These are phyloP conservation scores for Micrastur ruficollis DNA, from an alignment of 2,797 vertebrate genomes.

Conservation along the genomic window DNA sequence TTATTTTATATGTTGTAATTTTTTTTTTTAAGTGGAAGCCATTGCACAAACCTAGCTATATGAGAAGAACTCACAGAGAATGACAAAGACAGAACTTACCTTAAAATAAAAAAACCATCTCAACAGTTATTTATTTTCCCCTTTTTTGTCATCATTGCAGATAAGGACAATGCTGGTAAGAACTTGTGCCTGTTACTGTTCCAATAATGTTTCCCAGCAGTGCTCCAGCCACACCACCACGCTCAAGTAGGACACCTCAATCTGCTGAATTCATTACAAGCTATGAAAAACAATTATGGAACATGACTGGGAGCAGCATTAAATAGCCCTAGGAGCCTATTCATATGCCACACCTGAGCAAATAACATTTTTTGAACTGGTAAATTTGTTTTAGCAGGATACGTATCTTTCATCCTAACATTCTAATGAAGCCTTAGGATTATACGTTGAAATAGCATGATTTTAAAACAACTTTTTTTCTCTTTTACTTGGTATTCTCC, in stretches of 20 bases:
- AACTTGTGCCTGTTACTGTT: background rate
- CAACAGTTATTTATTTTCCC: background rate
- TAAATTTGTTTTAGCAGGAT: background rate
- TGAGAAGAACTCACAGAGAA: background rate
- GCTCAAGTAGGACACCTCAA: background rate
- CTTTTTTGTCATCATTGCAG: fast-evolving
- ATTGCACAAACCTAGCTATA: background rate
- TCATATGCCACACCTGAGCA: background rate
- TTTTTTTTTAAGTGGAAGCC: background rate
- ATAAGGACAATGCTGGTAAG: background rate
- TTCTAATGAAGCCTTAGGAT: background rate
- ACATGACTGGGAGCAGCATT: background rate
- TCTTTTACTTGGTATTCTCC: background rate
- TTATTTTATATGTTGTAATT: background rate
- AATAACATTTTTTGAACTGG: background rate
- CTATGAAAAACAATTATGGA: fast-evolving
- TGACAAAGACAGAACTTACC: background rate
- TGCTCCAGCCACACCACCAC: fast-evolving
- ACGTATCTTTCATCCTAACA: background rate
- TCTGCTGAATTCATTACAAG: background rate
- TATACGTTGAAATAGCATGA: background rate
- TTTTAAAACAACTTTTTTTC: background rate
- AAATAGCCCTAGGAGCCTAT: background rate
- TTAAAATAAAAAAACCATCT: background rate
- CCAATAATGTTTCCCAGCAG: background rate